A percentile compares a stretch with the other conserved stretches of the same genome.
These are phyloP conservation scores for Aphodius granarius DNA, from an alignment of 2,888 invertebrate genomes.

Conservation along the genomic window DNA sequence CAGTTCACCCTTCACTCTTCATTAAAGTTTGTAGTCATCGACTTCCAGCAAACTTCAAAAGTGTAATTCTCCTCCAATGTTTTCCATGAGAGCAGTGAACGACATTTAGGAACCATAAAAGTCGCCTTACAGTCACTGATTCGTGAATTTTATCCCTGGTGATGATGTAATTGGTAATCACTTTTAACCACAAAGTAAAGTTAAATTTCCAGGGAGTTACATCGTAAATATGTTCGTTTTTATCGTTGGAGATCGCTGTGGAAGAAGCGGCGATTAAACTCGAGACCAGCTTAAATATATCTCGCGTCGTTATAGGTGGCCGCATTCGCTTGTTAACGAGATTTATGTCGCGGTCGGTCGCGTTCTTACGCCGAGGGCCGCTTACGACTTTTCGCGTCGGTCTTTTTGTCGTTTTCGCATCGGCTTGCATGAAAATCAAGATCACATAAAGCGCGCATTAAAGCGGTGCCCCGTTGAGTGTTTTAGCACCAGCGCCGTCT, in stretches of 20 bases:
- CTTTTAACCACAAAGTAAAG: not conserved
- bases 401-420: not conserved
- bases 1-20: too few relatives aligned
- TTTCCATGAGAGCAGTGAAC: too few relatives aligned
- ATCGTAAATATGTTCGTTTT: not conserved
- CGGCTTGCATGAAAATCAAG: not conserved
- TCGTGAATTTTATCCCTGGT: not conserved
- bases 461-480: not conserved
- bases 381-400: not conserved
- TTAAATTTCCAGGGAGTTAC: not conserved
- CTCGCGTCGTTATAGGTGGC: not conserved
- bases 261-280: not conserved
- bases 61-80: too few relatives aligned
- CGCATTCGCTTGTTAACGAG: not conserved
- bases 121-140: too few relatives aligned
- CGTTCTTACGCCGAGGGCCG: not conserved
- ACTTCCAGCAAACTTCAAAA: too few relatives aligned
- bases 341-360: not conserved
- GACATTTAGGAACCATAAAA: too few relatives aligned
- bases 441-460: not conserved
- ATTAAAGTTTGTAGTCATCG: too few relatives aligned
- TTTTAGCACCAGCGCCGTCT: not conserved
- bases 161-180: not conserved
- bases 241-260: not conserved
- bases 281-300: not conserved